Conservation (phyloP, 2,797 vertebrate genomes). For the Antrozous pallidus region DNA sequence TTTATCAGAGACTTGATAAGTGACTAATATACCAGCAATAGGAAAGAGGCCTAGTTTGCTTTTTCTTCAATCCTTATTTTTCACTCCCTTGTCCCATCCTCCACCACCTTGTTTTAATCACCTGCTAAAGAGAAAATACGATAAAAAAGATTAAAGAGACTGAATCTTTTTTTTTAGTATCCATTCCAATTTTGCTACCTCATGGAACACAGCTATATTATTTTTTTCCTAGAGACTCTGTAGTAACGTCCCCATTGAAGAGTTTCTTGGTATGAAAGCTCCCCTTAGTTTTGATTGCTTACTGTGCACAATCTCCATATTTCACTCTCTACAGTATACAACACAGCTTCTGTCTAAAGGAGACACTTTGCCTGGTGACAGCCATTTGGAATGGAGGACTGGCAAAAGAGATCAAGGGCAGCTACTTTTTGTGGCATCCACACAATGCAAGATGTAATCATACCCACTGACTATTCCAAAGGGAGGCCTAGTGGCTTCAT, state of each 20-base stretch:
- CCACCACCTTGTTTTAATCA: not conserved
- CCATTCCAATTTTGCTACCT: not conserved
- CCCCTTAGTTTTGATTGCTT: not conserved
- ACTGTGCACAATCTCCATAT: not conserved
- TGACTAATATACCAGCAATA: not conserved
- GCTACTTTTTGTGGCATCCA: not conserved
- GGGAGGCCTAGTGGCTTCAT: not conserved
- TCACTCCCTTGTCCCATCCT: not conserved
- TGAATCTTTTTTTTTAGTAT: not conserved
- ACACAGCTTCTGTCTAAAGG: not conserved
- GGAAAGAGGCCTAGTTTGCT: not conserved
- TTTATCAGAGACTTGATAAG: not conserved
- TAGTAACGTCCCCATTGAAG: not conserved
- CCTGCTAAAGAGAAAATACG: not conserved
- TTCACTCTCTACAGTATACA: not conserved
- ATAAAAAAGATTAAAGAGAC: not conserved
- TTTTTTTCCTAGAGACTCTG: not conserved
- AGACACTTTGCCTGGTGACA: not conserved
- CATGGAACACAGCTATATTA: not conserved
- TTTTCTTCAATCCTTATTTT: not conserved
- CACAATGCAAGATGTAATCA: too few relatives aligned
- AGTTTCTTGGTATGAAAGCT: not conserved
- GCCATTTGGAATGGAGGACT: too few relatives aligned
- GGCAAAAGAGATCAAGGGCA: not conserved
- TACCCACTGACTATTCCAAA: not conserved